Evolutionary conservation across 2,113 vertebrate genomes (phyloP), one percentile per base, ranked within the genome.

Genomic region (Beaufortia kweichowensis): DNA sequence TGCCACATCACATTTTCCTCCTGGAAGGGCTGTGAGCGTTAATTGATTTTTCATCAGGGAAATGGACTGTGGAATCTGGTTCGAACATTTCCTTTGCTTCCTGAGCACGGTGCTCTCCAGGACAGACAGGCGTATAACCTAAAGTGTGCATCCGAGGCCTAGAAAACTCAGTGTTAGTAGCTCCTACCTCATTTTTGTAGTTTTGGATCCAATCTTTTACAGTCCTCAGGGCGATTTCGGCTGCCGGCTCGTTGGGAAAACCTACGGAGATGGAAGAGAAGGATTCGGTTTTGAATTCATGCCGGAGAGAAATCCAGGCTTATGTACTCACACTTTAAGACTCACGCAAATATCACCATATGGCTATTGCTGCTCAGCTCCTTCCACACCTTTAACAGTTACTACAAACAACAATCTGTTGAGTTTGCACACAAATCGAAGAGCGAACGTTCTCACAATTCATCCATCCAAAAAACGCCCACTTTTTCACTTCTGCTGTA

Each of bases 161-260:
- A 69, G 29, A 14, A 10, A 33, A 48, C 10, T 3, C 29, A 28
- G 60, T 23, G 21, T 4, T 35, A 62, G 28, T 29, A 29, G 71
- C 53, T 66, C 81, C 23, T 76, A 98, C 97, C 95, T 95, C 90
- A 65, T 93, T 91, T 74, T 90, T 88, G 85, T 98, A 95, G 83
- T 94, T 93, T 86, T 86, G 89, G 78, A 98, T 88, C 96, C 96
- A 99, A 76, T 90, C 91, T 89, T 94, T 98, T 74, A 90, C 91
- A 50, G 95, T 97, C 55, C 86, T 88, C 82, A 99, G 93, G 80
- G 97, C 96, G 77, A 98, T 95, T 65, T 90, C 80, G 26, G 95
- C 95, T 79, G 97, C 97, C 76, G 96, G 96, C 76, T 99, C 96
- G 39, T 99, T 98, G 68, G 97, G 97, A 83, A 97, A 99, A 73